phyloP scores from a whole-genome alignment of 2,888 invertebrate genomes.

The Rugalucina vietnamica region DNA sequence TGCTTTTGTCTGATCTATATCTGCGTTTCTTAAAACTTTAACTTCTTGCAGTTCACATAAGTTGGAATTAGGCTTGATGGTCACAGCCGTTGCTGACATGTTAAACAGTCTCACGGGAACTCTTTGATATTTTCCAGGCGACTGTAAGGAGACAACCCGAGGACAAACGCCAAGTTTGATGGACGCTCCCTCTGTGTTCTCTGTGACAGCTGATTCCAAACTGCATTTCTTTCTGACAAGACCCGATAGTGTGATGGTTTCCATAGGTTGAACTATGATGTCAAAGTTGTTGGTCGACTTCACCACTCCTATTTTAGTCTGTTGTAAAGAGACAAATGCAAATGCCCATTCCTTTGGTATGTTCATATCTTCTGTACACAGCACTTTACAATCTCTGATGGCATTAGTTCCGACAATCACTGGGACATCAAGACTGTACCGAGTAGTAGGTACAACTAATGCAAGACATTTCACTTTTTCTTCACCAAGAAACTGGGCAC shows the following conservation, averaged over 20 bases:
- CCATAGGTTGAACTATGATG: not conserved
- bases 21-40: not conserved
- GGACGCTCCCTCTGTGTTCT: not conserved
- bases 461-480: not conserved
- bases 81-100: not conserved
- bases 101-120: not conserved
- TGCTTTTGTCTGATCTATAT: not conserved
- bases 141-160: not conserved
- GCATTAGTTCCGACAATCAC: not conserved
- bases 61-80: not conserved
- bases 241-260: not conserved
- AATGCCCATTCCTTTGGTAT: not conserved
- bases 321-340: not conserved
- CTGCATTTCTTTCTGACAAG: not conserved
- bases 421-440: not conserved
- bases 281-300: not conserved
- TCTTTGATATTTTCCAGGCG: not conserved
- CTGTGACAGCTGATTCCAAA: not conserved
- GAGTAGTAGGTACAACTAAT: not conserved
- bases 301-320: not conserved
- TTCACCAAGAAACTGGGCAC: not conserved
- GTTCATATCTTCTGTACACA: not conserved
- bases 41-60: slow-evolving; percentile 2
- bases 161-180: not conserved
- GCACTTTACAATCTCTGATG: not conserved